Percentiles rank a stretch among this genome's conserved stretches.
These are phyloP conservation scores for Stenodema calcarata DNA, from an alignment of 2,888 invertebrate species.

Conservation along the genomic window DNA sequence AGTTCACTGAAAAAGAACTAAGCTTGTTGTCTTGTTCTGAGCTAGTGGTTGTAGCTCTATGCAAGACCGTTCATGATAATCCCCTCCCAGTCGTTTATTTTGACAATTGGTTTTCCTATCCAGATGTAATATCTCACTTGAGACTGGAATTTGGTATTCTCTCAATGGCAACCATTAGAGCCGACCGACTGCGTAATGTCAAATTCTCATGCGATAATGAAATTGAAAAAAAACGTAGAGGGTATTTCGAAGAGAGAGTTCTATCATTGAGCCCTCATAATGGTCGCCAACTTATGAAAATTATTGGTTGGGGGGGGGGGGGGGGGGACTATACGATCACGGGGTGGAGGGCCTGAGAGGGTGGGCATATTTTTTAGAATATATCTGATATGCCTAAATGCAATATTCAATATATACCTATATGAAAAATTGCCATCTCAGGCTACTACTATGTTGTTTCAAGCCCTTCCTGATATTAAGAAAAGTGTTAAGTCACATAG, in stretches of 20 bases:
- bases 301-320: too few relatives aligned
- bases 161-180: not conserved
- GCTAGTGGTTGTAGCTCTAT: not conserved
- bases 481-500: too few relatives aligned
- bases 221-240: not conserved
- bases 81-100: not conserved
- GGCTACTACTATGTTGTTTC: too few relatives aligned
- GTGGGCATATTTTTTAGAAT: too few relatives aligned
- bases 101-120: not conserved
- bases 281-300: too few relatives aligned
- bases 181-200: not conserved
- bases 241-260: not conserved
- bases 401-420: too few relatives aligned
- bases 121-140: not conserved
- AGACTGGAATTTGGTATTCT: not conserved
- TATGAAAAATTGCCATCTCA: too few relatives aligned
- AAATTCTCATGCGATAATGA: not conserved
- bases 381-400: too few relatives aligned
- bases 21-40: constrained; percentile 55
- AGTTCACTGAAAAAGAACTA: constrained; percentile 56
- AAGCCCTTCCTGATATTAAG: too few relatives aligned
- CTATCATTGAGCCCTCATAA: too few relatives aligned
- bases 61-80: not conserved
- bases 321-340: too few relatives aligned
- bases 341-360: too few relatives aligned